Conservation (phyloP, 2,888 invertebrate species). For the Pseudococcus viburni region DNA sequence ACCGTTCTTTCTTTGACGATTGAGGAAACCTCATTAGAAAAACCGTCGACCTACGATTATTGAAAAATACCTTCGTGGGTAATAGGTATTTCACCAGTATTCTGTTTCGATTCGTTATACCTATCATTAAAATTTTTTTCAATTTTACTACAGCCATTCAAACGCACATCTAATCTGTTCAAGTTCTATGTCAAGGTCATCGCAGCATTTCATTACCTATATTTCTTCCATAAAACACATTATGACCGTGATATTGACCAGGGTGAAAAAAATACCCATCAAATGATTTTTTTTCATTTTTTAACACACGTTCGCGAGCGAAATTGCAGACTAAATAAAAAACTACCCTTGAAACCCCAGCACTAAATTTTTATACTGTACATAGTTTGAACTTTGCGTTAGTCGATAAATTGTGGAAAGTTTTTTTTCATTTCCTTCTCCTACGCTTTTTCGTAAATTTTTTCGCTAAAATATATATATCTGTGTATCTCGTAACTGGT, state of each 20-base stretch:
- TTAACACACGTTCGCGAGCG: neutral
- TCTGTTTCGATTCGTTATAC: neutral
- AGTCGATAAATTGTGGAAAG: slow-evolving; percentile 19
- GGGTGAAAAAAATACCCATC: neutral
- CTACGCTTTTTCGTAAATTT: slow-evolving; percentile 7
- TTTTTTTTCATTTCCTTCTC: slow-evolving; percentile 12
- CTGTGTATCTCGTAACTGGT: neutral
- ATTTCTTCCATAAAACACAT: neutral
- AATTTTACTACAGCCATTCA: neutral
- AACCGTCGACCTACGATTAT: neutral
- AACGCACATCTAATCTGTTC: neutral
- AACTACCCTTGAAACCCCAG: neutral
- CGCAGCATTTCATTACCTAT: neutral
- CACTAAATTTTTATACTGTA: slow-evolving; percentile 29
- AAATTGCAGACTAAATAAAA: slow-evolving; percentile 7
- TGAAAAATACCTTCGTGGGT: no score
- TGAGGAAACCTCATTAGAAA: neutral
- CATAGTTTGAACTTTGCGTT: neutral
- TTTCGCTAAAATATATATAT: neutral
- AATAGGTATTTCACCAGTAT: neutral
- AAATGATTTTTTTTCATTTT: neutral
- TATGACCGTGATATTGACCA: neutral
- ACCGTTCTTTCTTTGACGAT: no score
- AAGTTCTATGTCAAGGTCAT: slow-evolving; percentile 49
- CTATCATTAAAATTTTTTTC: slow-evolving; percentile 2